Conservation (phyloP, 2,113 vertebrate species). For the Probosciger aterrimus region DNA sequence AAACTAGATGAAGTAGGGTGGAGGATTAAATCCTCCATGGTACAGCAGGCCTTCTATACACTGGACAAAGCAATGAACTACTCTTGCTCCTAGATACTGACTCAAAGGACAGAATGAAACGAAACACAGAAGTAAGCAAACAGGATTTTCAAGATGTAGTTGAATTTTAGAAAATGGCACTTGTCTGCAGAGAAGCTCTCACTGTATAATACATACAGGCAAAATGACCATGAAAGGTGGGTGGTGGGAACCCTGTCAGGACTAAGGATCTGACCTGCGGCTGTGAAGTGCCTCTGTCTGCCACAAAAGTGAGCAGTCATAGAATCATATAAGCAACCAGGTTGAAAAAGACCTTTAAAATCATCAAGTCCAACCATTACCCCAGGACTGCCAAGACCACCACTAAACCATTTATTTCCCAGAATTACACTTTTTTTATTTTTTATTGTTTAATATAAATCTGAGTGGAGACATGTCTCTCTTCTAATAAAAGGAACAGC, state of each 20-base stretch:
- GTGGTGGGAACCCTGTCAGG: fast-evolving
- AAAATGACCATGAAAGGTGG: not conserved
- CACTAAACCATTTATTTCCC: not conserved
- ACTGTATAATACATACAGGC: fast-evolving
- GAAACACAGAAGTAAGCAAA: not conserved
- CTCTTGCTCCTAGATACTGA: not conserved
- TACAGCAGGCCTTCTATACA: not conserved
- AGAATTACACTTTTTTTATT: not conserved
- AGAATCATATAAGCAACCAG: not conserved
- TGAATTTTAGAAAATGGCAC: not conserved
- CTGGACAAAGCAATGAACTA: not conserved
- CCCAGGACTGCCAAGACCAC: not conserved
- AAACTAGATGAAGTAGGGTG: not conserved
- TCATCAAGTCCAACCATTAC: not conserved
- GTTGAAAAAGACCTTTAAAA: not conserved
- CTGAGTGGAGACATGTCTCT: not conserved
- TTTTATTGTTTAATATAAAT: not conserved
- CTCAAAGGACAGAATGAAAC: not conserved
- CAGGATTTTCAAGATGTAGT: not conserved
- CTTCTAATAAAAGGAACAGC: not conserved
- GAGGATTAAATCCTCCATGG: not conserved
- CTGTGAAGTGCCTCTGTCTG: not conserved
- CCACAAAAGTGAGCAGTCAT: not conserved
- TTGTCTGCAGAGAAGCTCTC: not conserved
- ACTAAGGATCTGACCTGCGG: not conserved